Conservation (phyloP, 2,113 vertebrate genomes). For the Channa argus region DNA sequence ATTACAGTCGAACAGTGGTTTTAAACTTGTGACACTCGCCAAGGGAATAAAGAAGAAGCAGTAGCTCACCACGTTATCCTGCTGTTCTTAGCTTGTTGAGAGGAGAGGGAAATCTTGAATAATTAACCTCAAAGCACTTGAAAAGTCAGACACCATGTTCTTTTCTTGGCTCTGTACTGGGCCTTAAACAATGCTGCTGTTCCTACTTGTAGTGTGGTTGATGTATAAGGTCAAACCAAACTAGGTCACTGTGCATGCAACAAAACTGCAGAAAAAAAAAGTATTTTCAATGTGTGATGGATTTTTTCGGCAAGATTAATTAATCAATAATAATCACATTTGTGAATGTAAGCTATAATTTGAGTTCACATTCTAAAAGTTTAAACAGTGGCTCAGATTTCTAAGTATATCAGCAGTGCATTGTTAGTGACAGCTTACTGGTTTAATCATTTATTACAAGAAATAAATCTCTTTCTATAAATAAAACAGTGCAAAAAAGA, state of each 20-base stretch:
- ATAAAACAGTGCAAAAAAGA: conserved; percentile 30
- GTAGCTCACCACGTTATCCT: conserved; percentile 36
- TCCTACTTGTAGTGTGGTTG: background rate
- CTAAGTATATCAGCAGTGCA: background rate
- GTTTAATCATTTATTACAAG: conserved; percentile 14
- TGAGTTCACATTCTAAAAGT: background rate
- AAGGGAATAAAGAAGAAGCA: conserved; percentile 71
- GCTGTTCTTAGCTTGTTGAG: conserved; percentile 66
- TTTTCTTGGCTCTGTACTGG: conserved; percentile 40
- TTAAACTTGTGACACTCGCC: conserved; percentile 77
- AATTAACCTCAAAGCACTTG: conserved; percentile 74
- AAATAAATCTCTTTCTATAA: background rate
- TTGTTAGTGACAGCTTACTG: background rate
- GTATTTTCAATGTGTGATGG: background rate
- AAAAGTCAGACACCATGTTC: conserved; percentile 57
- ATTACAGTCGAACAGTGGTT: conserved; percentile 65
- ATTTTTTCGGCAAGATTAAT: background rate
- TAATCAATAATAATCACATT: background rate
- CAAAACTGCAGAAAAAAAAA: background rate
- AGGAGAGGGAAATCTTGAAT: conserved; percentile 70
- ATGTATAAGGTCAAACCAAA: background rate
- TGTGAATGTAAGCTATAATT: background rate
- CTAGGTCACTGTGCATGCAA: background rate
- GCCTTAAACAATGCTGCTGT: conserved; percentile 26
- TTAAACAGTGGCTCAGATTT: background rate